Percentiles rank a stretch among this genome's conserved stretches.
These are phyloP conservation scores for Parus major DNA, from an alignment of 2,113 vertebrate genomes.

Conservation along the genomic window DNA sequence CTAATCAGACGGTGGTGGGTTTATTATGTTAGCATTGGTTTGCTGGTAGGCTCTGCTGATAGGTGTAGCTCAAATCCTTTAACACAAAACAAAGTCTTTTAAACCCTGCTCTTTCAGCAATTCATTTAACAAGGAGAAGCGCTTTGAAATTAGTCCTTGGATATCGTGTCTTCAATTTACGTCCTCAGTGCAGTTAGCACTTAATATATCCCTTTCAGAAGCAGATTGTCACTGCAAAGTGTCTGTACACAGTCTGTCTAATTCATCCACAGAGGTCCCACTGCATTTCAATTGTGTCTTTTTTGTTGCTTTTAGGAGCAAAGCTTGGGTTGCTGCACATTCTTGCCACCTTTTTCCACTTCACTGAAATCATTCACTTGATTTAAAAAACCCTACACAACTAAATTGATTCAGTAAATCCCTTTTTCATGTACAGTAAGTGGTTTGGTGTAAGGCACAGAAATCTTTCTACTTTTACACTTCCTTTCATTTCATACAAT, in stretches of 20 bases:
- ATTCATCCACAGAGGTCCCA: constrained; percentile 63
- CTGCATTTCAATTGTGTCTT: constrained; percentile 67
- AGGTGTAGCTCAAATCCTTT: constrained; percentile 61
- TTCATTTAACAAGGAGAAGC: constrained; percentile 61
- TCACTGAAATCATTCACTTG: constrained; percentile 64
- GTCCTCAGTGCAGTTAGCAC: constrained; percentile 39
- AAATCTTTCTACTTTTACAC: constrained; percentile 67
- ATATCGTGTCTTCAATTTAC: constrained; percentile 66
- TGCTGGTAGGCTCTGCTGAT: constrained; percentile 20
- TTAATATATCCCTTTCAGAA: constrained; percentile 69
- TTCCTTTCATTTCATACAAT: constrained; percentile 71
- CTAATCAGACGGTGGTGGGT: neutral
- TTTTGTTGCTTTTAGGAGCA: constrained; percentile 62
- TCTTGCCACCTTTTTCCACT: constrained; percentile 65
- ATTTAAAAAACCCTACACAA: constrained; percentile 69
- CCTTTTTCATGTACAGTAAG: constrained; percentile 72
- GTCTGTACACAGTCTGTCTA: constrained; percentile 57
- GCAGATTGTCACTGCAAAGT: constrained; percentile 60
- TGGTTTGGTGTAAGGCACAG: constrained; percentile 63
- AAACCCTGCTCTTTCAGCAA: constrained; percentile 58
- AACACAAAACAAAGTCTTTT: constrained; percentile 61
- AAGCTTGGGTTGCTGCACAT: constrained; percentile 54
- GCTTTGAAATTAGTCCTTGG: constrained; percentile 72
- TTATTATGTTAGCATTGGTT: constrained; percentile 30
- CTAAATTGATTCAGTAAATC: constrained; percentile 70